phyloP scores from a whole-genome alignment of 2,888 invertebrate genomes.

The Drosophila formosana region DNA sequence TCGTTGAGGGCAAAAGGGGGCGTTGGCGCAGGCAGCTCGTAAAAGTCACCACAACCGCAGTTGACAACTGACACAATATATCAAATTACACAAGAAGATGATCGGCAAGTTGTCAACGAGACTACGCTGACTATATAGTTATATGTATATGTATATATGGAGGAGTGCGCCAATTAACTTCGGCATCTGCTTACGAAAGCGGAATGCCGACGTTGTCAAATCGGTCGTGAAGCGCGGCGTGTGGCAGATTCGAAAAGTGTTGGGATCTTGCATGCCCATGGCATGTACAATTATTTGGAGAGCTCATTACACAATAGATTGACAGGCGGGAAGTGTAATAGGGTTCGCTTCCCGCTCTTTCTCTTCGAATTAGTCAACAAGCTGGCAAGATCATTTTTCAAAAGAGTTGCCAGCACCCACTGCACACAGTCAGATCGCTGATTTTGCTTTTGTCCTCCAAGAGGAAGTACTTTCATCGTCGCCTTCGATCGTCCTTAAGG shows the following conservation, averaged over 20 bases:
- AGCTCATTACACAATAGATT: conserved; percentile 81
- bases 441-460: conserved; percentile 33
- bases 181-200: conserved; percentile 79
- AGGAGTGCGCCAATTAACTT: conserved; percentile 81
- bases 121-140: background rate
- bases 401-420: conserved; percentile 33
- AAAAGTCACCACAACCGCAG: conserved; percentile 67
- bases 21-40: conserved; percentile 59
- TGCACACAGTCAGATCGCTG: background rate
- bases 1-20: conserved; percentile 21
- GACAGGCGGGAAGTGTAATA: conserved; percentile 30
- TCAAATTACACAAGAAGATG: conserved; percentile 81
- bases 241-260: conserved; percentile 48
- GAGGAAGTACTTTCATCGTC: conserved; percentile 64
- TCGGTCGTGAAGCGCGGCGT: conserved; percentile 81
- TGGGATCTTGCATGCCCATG: background rate
- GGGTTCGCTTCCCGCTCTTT: conserved; percentile 13
- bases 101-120: conserved; percentile 78
- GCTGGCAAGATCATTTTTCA: conserved; percentile 80
- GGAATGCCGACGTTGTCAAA: conserved; percentile 58
- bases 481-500: conserved; percentile 40
- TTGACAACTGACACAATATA: conserved; percentile 81
- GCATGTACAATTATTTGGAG: conserved; percentile 81
- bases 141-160: conserved; percentile 10
- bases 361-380: conserved; percentile 77